A percentile compares a stretch with the other conserved stretches of the same genome.
These are phyloP conservation scores for Alaudala cheleensis DNA, from an alignment of 2,113 vertebrate genomes.

Conservation along the genomic window DNA sequence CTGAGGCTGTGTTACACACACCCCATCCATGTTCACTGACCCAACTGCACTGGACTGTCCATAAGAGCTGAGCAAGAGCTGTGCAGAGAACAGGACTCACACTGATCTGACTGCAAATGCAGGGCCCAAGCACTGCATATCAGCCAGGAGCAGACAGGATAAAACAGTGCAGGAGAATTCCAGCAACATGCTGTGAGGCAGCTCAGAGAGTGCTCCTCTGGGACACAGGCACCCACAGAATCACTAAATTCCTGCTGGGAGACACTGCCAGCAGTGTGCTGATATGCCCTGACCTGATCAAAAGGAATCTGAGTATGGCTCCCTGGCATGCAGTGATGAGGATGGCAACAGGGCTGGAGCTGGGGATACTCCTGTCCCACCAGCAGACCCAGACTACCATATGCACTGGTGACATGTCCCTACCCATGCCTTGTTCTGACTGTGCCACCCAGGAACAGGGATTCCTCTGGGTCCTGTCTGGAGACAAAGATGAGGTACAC, in stretches of 20 bases:
- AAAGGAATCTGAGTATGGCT: not conserved
- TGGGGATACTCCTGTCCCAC: not conserved
- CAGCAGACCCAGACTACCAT: not conserved
- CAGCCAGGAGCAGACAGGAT: not conserved
- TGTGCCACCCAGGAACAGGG: not conserved
- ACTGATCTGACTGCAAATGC: not conserved
- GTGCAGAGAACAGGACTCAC: not conserved
- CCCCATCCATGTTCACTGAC: not conserved
- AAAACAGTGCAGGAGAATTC: not conserved
- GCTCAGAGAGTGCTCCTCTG: not conserved
- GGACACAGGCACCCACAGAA: not conserved
- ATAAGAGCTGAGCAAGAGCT: not conserved
- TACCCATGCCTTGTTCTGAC: rapidly evolving
- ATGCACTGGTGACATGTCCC: rapidly evolving
- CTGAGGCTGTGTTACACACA: not conserved
- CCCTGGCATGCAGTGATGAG: not conserved
- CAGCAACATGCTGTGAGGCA: not conserved
- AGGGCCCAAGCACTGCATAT: not conserved
- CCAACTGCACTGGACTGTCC: rapidly evolving
- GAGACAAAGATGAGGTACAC: not conserved
- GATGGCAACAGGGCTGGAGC: not conserved
- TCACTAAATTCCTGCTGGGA: not conserved
- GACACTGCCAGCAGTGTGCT: not conserved
- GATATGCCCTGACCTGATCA: not conserved
- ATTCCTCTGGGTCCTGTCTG: not conserved